Percentiles rank a stretch among this genome's conserved stretches.
phyloP scores from a whole-genome alignment of 2,888 invertebrate species.

The Gerris lacustris region DNA sequence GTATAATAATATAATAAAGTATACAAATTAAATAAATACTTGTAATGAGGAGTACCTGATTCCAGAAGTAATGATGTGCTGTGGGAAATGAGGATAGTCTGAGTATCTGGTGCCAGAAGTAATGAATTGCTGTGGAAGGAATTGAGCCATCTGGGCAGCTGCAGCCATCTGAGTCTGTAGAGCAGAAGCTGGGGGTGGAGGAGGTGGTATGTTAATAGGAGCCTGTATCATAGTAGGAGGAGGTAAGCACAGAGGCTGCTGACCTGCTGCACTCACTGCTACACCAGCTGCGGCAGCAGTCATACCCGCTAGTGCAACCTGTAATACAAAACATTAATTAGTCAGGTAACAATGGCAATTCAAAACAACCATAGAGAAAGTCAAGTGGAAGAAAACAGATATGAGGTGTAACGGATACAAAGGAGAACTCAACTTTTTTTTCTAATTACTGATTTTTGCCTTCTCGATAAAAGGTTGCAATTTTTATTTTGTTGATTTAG shows the following conservation, averaged over 20 bases:
- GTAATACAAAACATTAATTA: not conserved
- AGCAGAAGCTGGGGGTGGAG: constrained; percentile 23
- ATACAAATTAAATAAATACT: too few species aligned
- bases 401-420: too few species aligned
- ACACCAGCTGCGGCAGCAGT: constrained; percentile 52
- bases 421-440: too few species aligned
- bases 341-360: too few species aligned
- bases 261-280: constrained; percentile 42
- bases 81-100: constrained; percentile 35
- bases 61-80: constrained; percentile 90
- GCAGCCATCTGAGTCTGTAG: constrained; percentile 10
- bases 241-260: constrained; percentile 8
- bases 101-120: constrained; percentile 64
- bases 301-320: constrained; percentile 39
- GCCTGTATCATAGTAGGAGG: constrained; percentile 13
- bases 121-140: constrained; percentile 65
- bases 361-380: too few species aligned
- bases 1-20: too few species aligned
- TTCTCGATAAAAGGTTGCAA: too few species aligned
- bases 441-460: too few species aligned
- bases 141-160: constrained; percentile 21
- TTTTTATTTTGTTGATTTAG: too few species aligned
- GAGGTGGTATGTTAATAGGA: constrained; percentile 23
- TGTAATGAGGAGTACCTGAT: constrained; percentile 38
- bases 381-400: too few species aligned